Conservation (phyloP, 2,888 invertebrate species). For the Pristionchus arcanus region DNA sequence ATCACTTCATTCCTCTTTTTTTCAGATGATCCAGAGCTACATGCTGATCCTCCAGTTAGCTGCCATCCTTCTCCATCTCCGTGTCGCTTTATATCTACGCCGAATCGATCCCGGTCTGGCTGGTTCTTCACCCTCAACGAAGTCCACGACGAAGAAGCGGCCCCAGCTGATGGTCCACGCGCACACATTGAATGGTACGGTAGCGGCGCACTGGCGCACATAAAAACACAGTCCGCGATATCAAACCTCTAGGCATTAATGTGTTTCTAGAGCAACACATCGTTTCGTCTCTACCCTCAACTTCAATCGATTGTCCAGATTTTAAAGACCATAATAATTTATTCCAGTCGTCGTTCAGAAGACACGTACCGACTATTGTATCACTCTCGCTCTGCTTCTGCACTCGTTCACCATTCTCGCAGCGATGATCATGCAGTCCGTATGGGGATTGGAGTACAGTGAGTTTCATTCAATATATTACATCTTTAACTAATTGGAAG, state of each 20-base stretch:
- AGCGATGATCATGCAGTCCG: not conserved
- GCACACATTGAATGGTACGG: not conserved
- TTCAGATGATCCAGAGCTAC: constrained; percentile 1
- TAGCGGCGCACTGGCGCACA: not conserved
- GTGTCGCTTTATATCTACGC: constrained; percentile 1
- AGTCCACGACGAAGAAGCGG: not conserved
- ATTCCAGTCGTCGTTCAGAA: not conserved
- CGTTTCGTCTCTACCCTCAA: too few relatives aligned
- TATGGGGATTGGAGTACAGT: not conserved
- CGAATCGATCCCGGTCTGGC: not conserved
- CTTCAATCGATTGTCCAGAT: too few relatives aligned
- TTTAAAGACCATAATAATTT: too few relatives aligned
- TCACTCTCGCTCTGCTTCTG: not conserved
- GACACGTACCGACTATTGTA: not conserved
- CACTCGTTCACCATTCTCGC: not conserved
- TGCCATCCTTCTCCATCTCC: constrained; percentile 11
- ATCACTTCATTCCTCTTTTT: not conserved
- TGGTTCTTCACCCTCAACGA: not conserved
- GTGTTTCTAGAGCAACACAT: too few relatives aligned
- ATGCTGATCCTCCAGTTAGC: not conserved
- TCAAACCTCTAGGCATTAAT: too few relatives aligned
- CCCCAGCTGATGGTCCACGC: not conserved
- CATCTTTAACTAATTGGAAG: too few relatives aligned
- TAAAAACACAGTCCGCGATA: too few relatives aligned
- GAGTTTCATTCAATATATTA: not conserved